Base-by-base conservation (phyloP, 2,113 vertebrate genomes). In the Pagrus major region DNA sequence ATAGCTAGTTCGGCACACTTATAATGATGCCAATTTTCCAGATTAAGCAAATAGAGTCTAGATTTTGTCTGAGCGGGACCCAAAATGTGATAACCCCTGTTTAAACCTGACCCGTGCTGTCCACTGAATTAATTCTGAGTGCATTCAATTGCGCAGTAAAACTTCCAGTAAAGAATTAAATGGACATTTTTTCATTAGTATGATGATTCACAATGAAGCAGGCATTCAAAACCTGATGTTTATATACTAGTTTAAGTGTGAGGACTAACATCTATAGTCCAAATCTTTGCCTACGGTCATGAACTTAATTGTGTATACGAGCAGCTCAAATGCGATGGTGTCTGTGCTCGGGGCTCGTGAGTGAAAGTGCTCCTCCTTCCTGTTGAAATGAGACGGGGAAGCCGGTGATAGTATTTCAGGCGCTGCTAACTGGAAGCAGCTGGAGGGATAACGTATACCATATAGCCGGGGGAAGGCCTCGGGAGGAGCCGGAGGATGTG, bases 371-470 rank as follows among this genome's bases (percentile, higher is more conserved):
- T 65, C 10, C 44, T 82, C 10, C 41, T 51, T 47, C 0, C 0
- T 1, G 16, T 44, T 56, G 25, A 69, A 47, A 31, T 18, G 10
- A 55, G 56, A 54, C 31, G 4, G 23, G 51, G 49, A 55, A 11
- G 39, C 6, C 29, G 12, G 23, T 56, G 16, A 20, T 60, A 12
- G 23, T 59, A 71, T 59, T 71, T 71, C 20, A 52, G 44, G 52
- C 33, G 14, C 20, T 71, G 3, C 21, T 82, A 71, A 65, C 72
- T 76, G 25, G 52, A 76, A 76, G 33, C 72, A 76, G 54, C 44
- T 54, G 37, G 14, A 63, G 14, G 58, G 58, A 70, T 47, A 70
- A 60, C n/a, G 6, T 65, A 67, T 54, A 70, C 44, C 41, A 59
- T 72, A 39, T 33, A 46, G 11, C 21, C 29, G 3, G 31, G 65